phyloP scores from a whole-genome alignment of 2,888 invertebrate genomes.

The Thyatira batis region DNA sequence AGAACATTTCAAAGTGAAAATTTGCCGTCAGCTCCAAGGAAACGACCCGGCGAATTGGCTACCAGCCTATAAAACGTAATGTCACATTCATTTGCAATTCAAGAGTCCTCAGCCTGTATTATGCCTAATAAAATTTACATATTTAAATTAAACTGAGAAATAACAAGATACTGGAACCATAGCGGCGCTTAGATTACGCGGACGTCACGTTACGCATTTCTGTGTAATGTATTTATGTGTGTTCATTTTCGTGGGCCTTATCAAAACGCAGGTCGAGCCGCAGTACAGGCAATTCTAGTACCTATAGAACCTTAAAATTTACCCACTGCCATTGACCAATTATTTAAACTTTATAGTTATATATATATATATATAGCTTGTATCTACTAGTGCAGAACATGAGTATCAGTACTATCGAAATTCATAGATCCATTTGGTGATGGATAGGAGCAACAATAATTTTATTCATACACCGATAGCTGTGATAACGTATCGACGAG shows the following conservation, averaged over 20 bases:
- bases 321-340: too few relatives aligned
- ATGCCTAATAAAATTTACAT: constrained; percentile 83
- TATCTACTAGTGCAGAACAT: too few relatives aligned
- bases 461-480: constrained; percentile 14
- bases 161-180: constrained; percentile 78
- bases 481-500: constrained; percentile 4
- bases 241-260: constrained; percentile 15
- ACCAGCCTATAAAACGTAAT: constrained; percentile 80
- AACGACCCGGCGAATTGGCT: constrained; percentile 78
- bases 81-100: constrained; percentile 82
- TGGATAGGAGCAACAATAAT: constrained; percentile 10
- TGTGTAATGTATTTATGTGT: constrained; percentile 21
- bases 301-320: too few relatives aligned
- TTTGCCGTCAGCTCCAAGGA: constrained; percentile 68
- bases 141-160: constrained; percentile 81
- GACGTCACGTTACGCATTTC: constrained; percentile 38
- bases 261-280: constrained; percentile 2
- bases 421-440: neutral
- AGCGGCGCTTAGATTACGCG: constrained; percentile 60
- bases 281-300: too few relatives aligned
- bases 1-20: constrained; percentile 72
- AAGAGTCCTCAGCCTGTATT: constrained; percentile 79
- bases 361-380: too few relatives aligned
- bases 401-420: neutral
- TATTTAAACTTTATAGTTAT: too few relatives aligned